Evolutionary conservation across 2,797 vertebrate genomes (phyloP).

Genomic region (Cuniculus paca): DNA sequence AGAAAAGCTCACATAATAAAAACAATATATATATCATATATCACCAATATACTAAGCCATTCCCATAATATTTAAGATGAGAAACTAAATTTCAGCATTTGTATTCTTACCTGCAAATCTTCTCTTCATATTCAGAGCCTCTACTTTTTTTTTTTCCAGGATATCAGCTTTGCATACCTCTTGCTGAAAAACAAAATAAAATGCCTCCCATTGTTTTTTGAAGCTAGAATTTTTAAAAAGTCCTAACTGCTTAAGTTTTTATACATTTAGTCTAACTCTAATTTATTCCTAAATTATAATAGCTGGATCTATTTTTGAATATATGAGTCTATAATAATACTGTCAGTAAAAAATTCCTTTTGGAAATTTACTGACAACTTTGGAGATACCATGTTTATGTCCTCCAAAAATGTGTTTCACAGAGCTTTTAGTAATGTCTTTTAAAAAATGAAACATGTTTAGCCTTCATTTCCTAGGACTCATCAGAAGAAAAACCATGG

Average conservation of each 20-base stretch:
- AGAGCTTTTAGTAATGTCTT: neutral
- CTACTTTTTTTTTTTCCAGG: neutral
- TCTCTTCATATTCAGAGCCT: neutral
- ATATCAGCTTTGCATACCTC: neutral
- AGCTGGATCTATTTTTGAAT: neutral
- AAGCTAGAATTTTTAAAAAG: neutral
- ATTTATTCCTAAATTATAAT: neutral
- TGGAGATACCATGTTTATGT: neutral
- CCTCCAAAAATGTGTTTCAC: neutral
- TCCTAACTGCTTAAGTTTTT: neutral
- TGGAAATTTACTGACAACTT: neutral
- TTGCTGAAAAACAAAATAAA: constrained; percentile 59
- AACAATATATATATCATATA: neutral
- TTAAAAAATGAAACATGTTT: neutral
- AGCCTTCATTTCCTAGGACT: neutral
- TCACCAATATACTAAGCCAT: neutral
- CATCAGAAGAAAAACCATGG: neutral
- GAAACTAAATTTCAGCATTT: neutral
- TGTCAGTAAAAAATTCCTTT: constrained; percentile 7
- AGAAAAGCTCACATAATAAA: neutral
- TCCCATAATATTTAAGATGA: neutral
- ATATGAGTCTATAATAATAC: neutral
- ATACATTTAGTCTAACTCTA: constrained; percentile 10
- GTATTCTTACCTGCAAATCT: neutral
- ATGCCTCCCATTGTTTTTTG: neutral